These are phyloP conservation scores for Leptarthrus brevirostris DNA, from an alignment of 2,888 invertebrate genomes.

Conservation along the genomic window DNA sequence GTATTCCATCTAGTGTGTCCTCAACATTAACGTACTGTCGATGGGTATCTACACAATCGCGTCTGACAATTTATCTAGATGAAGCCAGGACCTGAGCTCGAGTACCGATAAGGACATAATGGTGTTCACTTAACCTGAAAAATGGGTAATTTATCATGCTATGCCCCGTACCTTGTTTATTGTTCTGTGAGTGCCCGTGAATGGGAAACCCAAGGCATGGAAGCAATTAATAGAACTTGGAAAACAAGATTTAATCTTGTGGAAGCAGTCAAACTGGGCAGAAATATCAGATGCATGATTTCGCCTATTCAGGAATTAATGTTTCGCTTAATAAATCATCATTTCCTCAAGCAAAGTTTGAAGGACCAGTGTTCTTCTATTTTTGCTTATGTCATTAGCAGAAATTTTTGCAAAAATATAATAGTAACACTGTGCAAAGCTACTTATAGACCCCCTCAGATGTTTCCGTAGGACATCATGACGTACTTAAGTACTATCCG, in stretches of 20 bases:
- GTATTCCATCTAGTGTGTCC: not conserved
- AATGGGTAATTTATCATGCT: conserved; percentile 37
- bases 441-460: too few relatives aligned
- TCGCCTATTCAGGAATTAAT: conserved; percentile 9
- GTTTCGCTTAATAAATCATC: conserved; percentile 19
- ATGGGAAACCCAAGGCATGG: not conserved
- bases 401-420: too few relatives aligned
- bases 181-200: not conserved
- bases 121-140: conserved; percentile 44
- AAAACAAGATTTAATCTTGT: conserved; percentile 38
- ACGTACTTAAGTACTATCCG: too few relatives aligned
- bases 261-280: conserved; percentile 26
- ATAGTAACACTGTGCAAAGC: too few relatives aligned
- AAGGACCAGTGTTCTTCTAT: too few relatives aligned
- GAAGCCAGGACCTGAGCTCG: conserved; percentile 27
- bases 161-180: conserved; percentile 5
- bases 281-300: conserved; percentile 4
- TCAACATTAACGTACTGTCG: conserved; percentile 29
- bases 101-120: conserved; percentile 41
- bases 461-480: too few relatives aligned
- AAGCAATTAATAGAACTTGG: conserved; percentile 13
- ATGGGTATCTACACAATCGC: conserved; percentile 31
- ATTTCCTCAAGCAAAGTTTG: conserved; percentile 1
- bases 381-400: too few relatives aligned
- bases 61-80: conserved; percentile 36